Percentiles rank a stretch among this genome's conserved stretches.
These are phyloP conservation scores for Herpetotheres cachinnans DNA, from an alignment of 2,113 vertebrate genomes.

Conservation along the genomic window DNA sequence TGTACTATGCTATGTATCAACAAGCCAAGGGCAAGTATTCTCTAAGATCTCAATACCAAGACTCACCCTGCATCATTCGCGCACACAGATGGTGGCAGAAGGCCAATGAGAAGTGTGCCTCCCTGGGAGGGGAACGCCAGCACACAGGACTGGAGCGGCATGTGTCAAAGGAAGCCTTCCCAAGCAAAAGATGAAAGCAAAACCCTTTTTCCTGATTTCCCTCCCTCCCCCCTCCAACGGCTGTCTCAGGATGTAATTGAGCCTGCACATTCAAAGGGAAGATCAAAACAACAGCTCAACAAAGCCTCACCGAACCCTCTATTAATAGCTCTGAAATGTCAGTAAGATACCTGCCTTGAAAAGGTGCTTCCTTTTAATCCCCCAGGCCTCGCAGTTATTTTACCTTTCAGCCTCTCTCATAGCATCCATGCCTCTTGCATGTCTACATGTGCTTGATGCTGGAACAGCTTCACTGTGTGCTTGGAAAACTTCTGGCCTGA, in stretches of 20 bases:
- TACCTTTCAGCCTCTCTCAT: background rate
- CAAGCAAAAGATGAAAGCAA: slow-evolving; percentile 53
- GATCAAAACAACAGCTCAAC: slow-evolving; percentile 53
- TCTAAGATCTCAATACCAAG: slow-evolving; percentile 41
- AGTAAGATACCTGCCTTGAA: background rate
- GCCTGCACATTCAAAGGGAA: slow-evolving; percentile 19
- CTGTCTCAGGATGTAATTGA: slow-evolving; percentile 53
- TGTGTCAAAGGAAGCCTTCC: slow-evolving; percentile 37
- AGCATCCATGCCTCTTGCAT: background rate
- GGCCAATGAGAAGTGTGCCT: slow-evolving; percentile 24
- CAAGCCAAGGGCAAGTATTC: slow-evolving; percentile 46
- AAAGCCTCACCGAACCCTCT: slow-evolving; percentile 15
- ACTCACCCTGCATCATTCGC: background rate
- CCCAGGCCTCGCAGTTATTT: background rate
- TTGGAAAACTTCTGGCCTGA: background rate
- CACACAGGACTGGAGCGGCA: background rate
- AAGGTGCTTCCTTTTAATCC: slow-evolving; percentile 37
- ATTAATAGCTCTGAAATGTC: slow-evolving; percentile 41
- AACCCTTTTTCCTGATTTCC: background rate
- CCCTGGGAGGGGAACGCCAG: background rate
- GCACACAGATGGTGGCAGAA: slow-evolving; percentile 16
- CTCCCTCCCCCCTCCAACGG: background rate
- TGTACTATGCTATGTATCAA: slow-evolving; percentile 39
- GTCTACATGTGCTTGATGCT: background rate
- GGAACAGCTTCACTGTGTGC: background rate